Percentiles rank a stretch among this genome's conserved stretches.
Conservation (phyloP, 2,113 vertebrate genomes). For the Gnathonemus echidnorhynchus region DNA sequence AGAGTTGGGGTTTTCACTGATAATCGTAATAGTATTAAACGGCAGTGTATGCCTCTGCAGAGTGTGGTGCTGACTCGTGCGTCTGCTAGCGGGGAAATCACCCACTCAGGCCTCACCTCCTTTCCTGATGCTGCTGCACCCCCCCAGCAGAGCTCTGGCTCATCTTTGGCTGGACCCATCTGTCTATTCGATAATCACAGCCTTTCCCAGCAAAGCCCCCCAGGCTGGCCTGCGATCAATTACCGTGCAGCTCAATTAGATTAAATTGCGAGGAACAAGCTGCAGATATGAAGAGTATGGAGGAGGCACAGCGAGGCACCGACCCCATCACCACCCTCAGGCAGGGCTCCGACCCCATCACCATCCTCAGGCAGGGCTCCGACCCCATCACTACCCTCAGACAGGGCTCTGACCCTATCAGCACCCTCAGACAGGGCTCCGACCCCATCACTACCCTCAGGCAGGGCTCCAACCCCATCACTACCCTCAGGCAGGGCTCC, state of each 20-base stretch:
- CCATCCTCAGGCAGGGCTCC: background rate
- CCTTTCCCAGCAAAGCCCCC: constrained; percentile 45
- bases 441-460: background rate
- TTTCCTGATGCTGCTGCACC: constrained; percentile 32
- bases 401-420: background rate
- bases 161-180: constrained; percentile 38
- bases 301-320: constrained; percentile 27
- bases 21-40: background rate
- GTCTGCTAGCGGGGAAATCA: background rate
- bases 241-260: constrained; percentile 45
- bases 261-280: constrained; percentile 51
- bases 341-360: background rate
- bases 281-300: constrained; percentile 34
- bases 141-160: constrained; percentile 29
- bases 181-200: constrained; percentile 59
- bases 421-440: background rate
- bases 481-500: constrained; percentile 13
- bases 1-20: background rate
- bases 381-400: background rate
- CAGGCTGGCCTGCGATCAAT: constrained; percentile 46
- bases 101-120: background rate
- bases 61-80: background rate
- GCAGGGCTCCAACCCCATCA: constrained; percentile 28
- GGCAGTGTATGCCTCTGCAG: background rate
- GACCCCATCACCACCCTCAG: background rate